Evolutionary conservation across 2,888 invertebrate species (phyloP).

Genomic region (Galerucella nymphaeae): DNA sequence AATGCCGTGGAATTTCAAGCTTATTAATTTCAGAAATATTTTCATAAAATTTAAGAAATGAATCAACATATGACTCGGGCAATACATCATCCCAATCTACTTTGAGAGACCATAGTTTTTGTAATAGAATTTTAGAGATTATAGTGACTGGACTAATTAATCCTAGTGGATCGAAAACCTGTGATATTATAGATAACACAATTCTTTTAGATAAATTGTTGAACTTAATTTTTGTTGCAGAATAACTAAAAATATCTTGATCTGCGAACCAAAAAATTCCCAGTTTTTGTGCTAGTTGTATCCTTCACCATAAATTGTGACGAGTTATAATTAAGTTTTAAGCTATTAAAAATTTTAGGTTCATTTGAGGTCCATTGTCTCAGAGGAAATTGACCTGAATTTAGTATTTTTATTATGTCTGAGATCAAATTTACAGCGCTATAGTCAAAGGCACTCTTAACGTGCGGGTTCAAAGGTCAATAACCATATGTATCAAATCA

Average conservation of each 20-base stretch:
- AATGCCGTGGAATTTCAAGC: too few species aligned
- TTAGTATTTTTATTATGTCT: conserved; percentile 18
- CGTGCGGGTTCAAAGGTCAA: too few species aligned
- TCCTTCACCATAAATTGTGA: neutral
- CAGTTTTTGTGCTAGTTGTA: conserved; percentile 14
- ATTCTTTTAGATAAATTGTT: neutral
- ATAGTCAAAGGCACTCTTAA: too few species aligned
- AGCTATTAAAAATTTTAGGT: conserved; percentile 3
- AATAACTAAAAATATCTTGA: too few species aligned
- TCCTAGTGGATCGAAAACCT: conserved; percentile 35
- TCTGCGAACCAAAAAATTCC: conserved; percentile 25
- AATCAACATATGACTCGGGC: too few species aligned
- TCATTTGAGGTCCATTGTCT: conserved; percentile 33
- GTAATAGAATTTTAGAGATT: too few species aligned
- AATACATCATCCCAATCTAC: too few species aligned
- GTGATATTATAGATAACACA: conserved; percentile 8
- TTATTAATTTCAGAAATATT: too few species aligned
- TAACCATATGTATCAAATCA: too few species aligned
- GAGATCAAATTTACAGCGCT: neutral
- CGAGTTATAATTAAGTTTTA: neutral
- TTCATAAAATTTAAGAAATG: too few species aligned
- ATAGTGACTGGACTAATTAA: neutral
- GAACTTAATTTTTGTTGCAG: neutral
- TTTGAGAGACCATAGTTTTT: neutral
- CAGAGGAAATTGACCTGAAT: conserved; percentile 20